A percentile compares a stretch with the other conserved stretches of the same genome.
Evolutionary conservation across 2,113 vertebrate species (phyloP).

Genomic region (Rhagologus leucostigma): DNA sequence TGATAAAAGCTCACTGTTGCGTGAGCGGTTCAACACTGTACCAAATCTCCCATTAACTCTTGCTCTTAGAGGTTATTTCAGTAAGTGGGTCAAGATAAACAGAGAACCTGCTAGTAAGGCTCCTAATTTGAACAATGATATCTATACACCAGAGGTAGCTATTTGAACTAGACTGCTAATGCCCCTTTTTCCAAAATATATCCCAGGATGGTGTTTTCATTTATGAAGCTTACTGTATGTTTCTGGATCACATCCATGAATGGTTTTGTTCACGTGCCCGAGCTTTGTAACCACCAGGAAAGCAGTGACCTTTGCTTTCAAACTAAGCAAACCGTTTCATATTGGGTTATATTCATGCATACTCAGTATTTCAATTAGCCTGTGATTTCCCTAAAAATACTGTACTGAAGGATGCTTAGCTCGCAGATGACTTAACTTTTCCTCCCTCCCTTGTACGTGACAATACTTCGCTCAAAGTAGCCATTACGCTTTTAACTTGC

Average conservation of each 20-base stretch:
- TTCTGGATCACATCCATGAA: neutral
- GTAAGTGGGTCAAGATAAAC: conserved; percentile 54
- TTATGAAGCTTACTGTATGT: neutral
- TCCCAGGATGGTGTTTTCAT: neutral
- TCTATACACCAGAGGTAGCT: neutral
- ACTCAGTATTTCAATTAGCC: neutral
- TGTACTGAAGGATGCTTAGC: neutral
- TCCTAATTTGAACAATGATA: neutral
- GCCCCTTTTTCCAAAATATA: neutral
- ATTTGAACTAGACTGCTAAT: neutral
- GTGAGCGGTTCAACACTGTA: neutral
- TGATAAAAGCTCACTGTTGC: neutral
- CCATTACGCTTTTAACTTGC: neutral
- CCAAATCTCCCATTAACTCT: neutral
- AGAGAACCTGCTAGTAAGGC: neutral
- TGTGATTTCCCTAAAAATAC: neutral
- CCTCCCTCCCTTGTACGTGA: neutral
- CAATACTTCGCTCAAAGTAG: neutral
- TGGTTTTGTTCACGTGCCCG: neutral
- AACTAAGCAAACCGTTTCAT: neutral
- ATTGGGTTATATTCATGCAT: neutral
- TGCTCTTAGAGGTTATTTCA: conserved; percentile 42
- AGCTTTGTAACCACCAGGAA: neutral
- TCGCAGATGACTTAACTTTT: neutral
- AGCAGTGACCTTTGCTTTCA: neutral